Evolutionary conservation across 1,140 invertebrate genomes (phyloP).

Genomic region (Drosophila parvula): DNA sequence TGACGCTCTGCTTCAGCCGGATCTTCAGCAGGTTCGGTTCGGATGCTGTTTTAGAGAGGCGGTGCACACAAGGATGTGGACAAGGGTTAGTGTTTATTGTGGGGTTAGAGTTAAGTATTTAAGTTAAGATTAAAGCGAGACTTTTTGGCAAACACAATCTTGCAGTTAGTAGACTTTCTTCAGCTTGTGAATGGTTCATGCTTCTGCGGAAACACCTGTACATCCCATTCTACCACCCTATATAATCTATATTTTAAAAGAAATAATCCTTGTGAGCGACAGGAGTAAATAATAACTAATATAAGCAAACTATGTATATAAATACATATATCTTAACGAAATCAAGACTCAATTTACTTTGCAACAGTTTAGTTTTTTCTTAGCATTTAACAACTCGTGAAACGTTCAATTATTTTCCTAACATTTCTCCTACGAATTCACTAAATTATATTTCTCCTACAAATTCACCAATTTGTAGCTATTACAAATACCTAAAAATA

Average conservation of each 20-base stretch:
- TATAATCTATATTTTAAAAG: background rate
- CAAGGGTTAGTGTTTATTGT: conserved; percentile 17
- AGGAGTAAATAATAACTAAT: background rate
- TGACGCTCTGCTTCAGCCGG: conserved; percentile 97
- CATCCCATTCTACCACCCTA: too few relatives aligned
- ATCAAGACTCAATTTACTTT: too few relatives aligned
- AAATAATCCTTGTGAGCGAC: too few relatives aligned
- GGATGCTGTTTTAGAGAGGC: conserved; percentile 89
- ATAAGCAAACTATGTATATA: background rate
- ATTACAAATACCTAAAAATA: background rate
- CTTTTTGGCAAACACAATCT: background rate
- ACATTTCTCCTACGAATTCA: too few relatives aligned
- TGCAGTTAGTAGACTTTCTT: background rate
- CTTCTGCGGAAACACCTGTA: background rate
- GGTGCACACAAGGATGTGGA: conserved; percentile 35
- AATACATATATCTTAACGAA: too few relatives aligned
- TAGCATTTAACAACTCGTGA: background rate
- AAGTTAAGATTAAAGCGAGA: background rate
- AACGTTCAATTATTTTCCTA: background rate
- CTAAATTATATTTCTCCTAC: too few relatives aligned
- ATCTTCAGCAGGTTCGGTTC: conserved; percentile 99
- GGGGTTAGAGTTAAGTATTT: conserved; percentile 17
- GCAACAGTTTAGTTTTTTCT: background rate
- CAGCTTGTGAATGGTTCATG: background rate
- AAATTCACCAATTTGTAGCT: background rate